A percentile compares a stretch with the other conserved stretches of the same genome.
Evolutionary conservation across 2,113 vertebrate species (phyloP).

Genomic region (Tamias sibiricus): DNA sequence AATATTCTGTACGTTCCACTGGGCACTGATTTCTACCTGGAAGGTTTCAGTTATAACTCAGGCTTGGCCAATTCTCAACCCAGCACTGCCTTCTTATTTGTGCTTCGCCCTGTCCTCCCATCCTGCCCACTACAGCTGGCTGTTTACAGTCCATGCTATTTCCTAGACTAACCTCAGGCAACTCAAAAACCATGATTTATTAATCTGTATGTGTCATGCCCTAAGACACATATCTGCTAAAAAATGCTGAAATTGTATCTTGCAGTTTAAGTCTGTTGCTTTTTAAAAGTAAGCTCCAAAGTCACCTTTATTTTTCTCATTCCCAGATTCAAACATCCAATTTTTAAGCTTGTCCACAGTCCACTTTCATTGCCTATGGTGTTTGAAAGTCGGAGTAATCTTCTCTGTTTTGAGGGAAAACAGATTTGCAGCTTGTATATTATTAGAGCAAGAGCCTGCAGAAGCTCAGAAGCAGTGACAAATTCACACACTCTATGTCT

Average conservation of each 20-base stretch:
- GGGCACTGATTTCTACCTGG: neutral
- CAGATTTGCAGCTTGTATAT: neutral
- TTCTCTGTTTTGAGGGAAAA: neutral
- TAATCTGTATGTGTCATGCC: neutral
- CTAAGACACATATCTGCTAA: neutral
- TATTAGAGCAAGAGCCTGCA: neutral
- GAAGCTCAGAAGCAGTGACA: neutral
- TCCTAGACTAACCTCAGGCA: neutral
- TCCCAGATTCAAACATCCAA: neutral
- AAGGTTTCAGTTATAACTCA: neutral
- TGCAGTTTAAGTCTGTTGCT: neutral
- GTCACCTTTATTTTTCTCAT: neutral
- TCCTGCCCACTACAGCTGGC: neutral
- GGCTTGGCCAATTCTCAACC: neutral
- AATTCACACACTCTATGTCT: neutral
- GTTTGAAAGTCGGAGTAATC: neutral
- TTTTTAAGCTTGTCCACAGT: neutral
- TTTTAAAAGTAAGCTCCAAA: neutral
- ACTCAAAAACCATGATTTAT: neutral
- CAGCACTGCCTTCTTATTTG: neutral
- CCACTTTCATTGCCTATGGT: neutral
- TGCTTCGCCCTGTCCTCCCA: neutral
- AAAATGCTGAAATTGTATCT: neutral
- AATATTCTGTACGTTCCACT: neutral
- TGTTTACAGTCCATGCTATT: neutral